Percentiles rank a stretch among this genome's conserved stretches.
Conservation (phyloP, 1,140 invertebrate genomes). For the Reticulitermes speratus region DNA sequence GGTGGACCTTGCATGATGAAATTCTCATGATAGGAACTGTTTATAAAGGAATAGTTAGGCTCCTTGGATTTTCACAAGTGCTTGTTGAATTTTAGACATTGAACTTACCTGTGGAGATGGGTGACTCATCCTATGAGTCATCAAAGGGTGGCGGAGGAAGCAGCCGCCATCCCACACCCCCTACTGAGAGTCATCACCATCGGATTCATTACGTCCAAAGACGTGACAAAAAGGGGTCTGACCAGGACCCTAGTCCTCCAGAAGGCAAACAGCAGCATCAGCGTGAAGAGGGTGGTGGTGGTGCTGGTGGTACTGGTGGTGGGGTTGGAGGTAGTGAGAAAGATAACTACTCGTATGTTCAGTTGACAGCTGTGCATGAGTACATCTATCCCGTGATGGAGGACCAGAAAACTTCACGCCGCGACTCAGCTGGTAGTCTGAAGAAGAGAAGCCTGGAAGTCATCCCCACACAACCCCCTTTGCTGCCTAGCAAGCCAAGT, state of each 20-base stretch:
- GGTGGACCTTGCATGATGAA: no score
- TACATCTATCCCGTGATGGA: constrained; percentile 80
- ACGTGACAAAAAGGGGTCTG: constrained; percentile 32
- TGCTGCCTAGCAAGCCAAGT: constrained; percentile 37
- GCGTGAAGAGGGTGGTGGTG: neutral
- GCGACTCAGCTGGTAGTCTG: constrained; percentile 57
- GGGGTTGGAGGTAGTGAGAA: constrained; percentile 18
- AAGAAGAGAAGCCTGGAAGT: constrained; percentile 56
- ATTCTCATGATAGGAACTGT: no score
- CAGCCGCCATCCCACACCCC: constrained; percentile 38
- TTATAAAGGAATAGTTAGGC: neutral
- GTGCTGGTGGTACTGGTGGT: neutral
- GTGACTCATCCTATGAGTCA: constrained; percentile 65
- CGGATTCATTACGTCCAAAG: constrained; percentile 52
- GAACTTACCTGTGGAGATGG: constrained; percentile 73
- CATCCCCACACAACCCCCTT: constrained; percentile 30
- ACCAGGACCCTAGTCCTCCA: constrained; percentile 33
- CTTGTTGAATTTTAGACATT: constrained; percentile 62
- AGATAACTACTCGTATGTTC: constrained; percentile 81
- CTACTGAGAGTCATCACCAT: constrained; percentile 47
- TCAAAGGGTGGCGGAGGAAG: constrained; percentile 48
- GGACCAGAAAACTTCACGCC: constrained; percentile 48
- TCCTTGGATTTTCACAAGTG: neutral
- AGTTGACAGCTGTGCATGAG: constrained; percentile 77
- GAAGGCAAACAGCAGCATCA: constrained; percentile 24